A percentile compares a stretch with the other conserved stretches of the same genome.
These are phyloP conservation scores for Dendroctonus ponderosae DNA, from an alignment of 1,140 invertebrate genomes.

Conservation along the genomic window DNA sequence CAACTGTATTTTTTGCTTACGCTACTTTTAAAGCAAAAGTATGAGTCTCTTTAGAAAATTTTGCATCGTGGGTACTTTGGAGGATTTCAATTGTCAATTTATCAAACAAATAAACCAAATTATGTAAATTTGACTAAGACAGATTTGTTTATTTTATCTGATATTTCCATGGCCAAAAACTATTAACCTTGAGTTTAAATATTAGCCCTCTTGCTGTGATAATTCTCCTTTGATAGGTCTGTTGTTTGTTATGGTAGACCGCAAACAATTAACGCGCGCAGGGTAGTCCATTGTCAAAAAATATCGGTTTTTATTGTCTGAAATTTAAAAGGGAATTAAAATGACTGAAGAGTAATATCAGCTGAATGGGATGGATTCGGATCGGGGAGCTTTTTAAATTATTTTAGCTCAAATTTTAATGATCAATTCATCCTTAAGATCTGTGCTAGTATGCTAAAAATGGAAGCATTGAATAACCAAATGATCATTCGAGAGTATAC, in stretches of 20 bases:
- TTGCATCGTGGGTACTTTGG: no score
- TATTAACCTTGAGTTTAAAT: no score
- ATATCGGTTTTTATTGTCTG: slow-evolving; percentile 23
- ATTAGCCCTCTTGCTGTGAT: slow-evolving; percentile 4
- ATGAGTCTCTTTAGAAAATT: no score
- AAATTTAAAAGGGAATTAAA: slow-evolving; percentile 29
- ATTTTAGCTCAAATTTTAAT: neutral
- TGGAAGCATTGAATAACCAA: neutral
- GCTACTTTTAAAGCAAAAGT: no score
- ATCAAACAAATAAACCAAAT: no score
- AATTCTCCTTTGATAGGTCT: slow-evolving; percentile 16
- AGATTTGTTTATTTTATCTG: no score
- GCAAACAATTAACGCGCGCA: slow-evolving; percentile 25
- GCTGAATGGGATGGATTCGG: slow-evolving; percentile 12
- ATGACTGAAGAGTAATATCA: slow-evolving; percentile 24
- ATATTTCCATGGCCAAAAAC: no score
- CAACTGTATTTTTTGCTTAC: no score
- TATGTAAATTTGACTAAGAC: no score
- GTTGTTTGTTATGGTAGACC: slow-evolving; percentile 27
- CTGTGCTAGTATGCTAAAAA: no score
- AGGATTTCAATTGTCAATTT: no score
- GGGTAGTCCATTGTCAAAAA: slow-evolving; percentile 29
- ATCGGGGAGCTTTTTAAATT: slow-evolving; percentile 5
- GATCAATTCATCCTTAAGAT: no score
- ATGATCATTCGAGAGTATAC: neutral